Conservation (phyloP, 1,140 invertebrate species). For the Oncopeltus fasciatus region DNA sequence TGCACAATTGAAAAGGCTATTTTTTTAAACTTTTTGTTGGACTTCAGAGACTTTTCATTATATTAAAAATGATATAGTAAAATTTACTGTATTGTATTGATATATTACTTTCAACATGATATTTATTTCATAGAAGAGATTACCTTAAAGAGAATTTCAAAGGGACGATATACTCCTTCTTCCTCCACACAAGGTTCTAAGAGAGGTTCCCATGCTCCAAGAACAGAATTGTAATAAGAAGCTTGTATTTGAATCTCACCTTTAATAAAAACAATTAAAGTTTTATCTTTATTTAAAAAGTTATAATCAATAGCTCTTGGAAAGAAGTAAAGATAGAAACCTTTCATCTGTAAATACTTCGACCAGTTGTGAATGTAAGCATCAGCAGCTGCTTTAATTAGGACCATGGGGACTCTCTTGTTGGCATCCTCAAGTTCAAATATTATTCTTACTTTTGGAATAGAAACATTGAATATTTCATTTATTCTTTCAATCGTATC, state of each 20-base stretch:
- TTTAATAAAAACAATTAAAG: background rate
- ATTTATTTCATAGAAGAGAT: too few species aligned
- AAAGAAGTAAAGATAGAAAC: too few species aligned
- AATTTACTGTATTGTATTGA: too few species aligned
- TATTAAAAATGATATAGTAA: too few species aligned
- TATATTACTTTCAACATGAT: too few species aligned
- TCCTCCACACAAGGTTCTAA: conserved; percentile 54
- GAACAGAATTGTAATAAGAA: conserved; percentile 56
- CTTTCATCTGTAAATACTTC: conserved; percentile 33
- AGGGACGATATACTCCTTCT: conserved; percentile 52
- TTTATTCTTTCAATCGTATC: conserved; percentile 10
- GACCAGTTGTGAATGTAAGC: conserved; percentile 49
- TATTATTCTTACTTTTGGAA: conserved; percentile 39
- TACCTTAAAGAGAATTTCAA: conserved; percentile 56
- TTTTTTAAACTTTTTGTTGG: too few species aligned
- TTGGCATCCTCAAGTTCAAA: conserved; percentile 42
- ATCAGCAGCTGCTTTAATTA: conserved; percentile 39
- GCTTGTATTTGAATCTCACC: conserved; percentile 47
- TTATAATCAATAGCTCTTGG: background rate
- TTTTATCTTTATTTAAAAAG: background rate
- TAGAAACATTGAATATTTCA: conserved; percentile 36
- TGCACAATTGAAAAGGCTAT: too few species aligned
- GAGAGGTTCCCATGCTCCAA: conserved; percentile 62
- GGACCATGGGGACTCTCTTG: conserved; percentile 32
- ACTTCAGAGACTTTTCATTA: too few species aligned